Evolutionary conservation across 53 echinoderm and acorn worm species (phyloP).

Genomic region (Zoroaster sp.): DNA sequence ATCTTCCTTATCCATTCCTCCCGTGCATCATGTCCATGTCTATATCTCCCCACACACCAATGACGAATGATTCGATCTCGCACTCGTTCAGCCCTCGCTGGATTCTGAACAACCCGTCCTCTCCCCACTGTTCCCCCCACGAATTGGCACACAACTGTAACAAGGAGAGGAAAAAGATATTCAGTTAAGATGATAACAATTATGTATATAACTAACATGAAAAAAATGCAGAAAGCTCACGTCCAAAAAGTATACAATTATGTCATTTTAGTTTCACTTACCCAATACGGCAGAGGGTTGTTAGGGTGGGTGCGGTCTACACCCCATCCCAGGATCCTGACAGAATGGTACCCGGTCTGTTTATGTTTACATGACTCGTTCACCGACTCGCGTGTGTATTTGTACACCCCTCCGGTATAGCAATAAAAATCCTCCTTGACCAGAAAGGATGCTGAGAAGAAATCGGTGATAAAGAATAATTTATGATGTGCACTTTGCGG

Average conservation of each 20-base stretch:
- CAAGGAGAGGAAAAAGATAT: neutral
- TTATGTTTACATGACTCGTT: neutral
- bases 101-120: constrained; percentile 85
- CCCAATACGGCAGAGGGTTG: constrained; percentile 77
- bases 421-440: constrained; percentile 90
- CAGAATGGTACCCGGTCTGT: constrained; percentile 75
- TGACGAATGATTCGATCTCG: constrained; percentile 86
- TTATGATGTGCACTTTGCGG: neutral
- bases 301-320: constrained; percentile 38
- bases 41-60: constrained; percentile 84
- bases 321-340: constrained; percentile 85
- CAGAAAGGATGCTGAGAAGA: constrained; percentile 67
- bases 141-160: constrained; percentile 86
- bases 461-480: neutral
- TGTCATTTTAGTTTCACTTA: too few relatives aligned
- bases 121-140: constrained; percentile 88
- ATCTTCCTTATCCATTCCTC: too few relatives aligned
- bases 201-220: neutral
- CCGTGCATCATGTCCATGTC: constrained; percentile 53
- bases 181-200: neutral
- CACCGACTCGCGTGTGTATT: constrained; percentile 6
- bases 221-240: neutral
- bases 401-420: constrained; percentile 77
- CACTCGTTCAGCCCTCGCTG: constrained; percentile 83
- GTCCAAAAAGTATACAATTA: too few relatives aligned